A percentile compares a stretch with the other conserved stretches of the same genome.
phyloP scores from a whole-genome alignment of 2,113 vertebrate species.

The Syrmaticus mikado region DNA sequence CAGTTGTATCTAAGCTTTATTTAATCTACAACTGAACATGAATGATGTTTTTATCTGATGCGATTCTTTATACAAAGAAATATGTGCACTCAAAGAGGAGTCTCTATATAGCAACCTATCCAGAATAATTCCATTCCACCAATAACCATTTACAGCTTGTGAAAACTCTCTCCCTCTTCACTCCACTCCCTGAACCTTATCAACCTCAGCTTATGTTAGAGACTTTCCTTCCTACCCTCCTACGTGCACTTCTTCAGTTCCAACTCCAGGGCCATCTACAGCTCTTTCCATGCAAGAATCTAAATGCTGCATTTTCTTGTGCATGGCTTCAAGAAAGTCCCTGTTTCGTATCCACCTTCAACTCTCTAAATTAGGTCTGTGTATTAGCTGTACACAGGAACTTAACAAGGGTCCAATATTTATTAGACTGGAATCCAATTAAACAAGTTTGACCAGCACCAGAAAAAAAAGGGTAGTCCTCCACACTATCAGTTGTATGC shows the following conservation, averaged over 20 bases:
- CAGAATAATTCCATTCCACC: not conserved
- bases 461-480: not conserved
- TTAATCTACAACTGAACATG: not conserved
- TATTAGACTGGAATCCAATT: not conserved
- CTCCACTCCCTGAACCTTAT: not conserved
- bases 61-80: rapidly evolving
- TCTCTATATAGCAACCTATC: not conserved
- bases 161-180: rapidly evolving
- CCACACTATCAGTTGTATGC: not conserved
- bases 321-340: not conserved
- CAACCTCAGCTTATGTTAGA: not conserved
- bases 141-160: not conserved
- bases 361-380: not conserved
- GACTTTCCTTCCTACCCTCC: not conserved
- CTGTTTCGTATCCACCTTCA: not conserved
- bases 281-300: not conserved
- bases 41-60: not conserved
- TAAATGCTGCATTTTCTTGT: rapidly evolving
- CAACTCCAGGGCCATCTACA: not conserved
- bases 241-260: not conserved
- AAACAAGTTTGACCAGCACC: not conserved
- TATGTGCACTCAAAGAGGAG: not conserved
- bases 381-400: not conserved
- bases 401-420: not conserved
- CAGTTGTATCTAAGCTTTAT: not conserved